phyloP scores from a whole-genome alignment of 1,140 invertebrate genomes.

The Orius laevigatus region DNA sequence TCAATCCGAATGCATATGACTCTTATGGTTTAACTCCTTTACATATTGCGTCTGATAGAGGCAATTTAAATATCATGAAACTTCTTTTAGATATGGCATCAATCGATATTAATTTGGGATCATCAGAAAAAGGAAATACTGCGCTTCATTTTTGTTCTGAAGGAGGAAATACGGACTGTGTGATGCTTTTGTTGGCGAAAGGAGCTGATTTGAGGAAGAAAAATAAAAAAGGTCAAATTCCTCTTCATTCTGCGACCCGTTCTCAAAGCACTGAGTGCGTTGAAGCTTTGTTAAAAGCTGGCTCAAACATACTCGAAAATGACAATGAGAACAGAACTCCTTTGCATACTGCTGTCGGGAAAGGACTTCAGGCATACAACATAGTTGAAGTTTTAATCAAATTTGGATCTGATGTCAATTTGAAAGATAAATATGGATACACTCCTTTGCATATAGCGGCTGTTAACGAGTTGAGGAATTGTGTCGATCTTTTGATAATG shows the following conservation, averaged over 20 bases:
- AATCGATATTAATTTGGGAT: conserved; percentile 19
- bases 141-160: conserved; percentile 65
- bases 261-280: conserved; percentile 62
- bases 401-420: conserved; percentile 67
- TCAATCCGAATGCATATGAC: conserved; percentile 48
- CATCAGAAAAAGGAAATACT: conserved; percentile 28
- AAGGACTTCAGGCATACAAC: conserved; percentile 53
- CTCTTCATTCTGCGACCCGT: conserved; percentile 57
- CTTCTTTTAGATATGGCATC: conserved; percentile 19
- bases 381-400: conserved; percentile 53
- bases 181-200: conserved; percentile 49
- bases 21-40: conserved; percentile 54
- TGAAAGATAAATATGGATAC: conserved; percentile 74
- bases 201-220: conserved; percentile 50
- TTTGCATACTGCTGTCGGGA: conserved; percentile 59
- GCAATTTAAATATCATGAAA: conserved; percentile 45
- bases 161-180: conserved; percentile 48
- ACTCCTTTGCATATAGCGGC: conserved; percentile 77
- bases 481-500: conserved; percentile 63
- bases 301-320: conserved; percentile 52
- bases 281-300: conserved; percentile 50
- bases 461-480: conserved; percentile 63
- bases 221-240: conserved; percentile 58
- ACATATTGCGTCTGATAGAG: conserved; percentile 57
- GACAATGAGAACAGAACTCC: conserved; percentile 62